Percentiles rank a stretch among this genome's conserved stretches.
Conservation (phyloP, 2,888 invertebrate species). For the Acanthosepion lycidas region DNA sequence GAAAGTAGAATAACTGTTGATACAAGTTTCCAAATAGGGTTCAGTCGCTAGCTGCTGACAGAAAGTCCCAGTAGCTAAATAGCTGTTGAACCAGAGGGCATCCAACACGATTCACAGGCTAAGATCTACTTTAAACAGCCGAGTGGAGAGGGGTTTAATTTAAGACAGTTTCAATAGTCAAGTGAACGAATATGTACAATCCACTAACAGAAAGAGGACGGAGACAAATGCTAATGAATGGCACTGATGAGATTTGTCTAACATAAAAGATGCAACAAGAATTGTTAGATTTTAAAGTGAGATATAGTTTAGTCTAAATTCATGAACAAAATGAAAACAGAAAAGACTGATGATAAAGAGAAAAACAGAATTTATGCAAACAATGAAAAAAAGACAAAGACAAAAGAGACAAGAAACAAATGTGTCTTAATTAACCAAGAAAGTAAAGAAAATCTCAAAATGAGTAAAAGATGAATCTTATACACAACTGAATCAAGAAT, state of each 20-base stretch:
- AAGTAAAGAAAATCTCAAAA: no score
- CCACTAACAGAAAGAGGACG: neutral
- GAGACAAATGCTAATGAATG: no score
- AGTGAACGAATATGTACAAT: neutral
- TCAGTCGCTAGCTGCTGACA: neutral
- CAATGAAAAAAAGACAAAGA: neutral
- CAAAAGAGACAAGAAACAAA: neutral
- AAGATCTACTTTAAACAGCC: neutral
- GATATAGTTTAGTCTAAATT: neutral
- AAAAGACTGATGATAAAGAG: neutral
- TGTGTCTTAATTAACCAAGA: neutral
- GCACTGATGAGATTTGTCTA: neutral
- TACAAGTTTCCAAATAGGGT: neutral
- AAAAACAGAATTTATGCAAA: neutral
- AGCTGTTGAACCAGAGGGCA: neutral
- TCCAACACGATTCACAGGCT: neutral
- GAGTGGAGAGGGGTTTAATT: neutral
- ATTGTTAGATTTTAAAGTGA: no score
- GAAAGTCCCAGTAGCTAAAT: conserved; percentile 4
- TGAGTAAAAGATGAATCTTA: no score
- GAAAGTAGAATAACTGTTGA: neutral
- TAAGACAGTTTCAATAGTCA: conserved; percentile 33
- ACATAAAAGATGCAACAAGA: neutral
- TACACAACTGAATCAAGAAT: no score
- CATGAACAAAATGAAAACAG: neutral